These are phyloP conservation scores for Drosophila koepferae DNA, from an alignment of 2,888 invertebrate species.

Conservation along the genomic window DNA sequence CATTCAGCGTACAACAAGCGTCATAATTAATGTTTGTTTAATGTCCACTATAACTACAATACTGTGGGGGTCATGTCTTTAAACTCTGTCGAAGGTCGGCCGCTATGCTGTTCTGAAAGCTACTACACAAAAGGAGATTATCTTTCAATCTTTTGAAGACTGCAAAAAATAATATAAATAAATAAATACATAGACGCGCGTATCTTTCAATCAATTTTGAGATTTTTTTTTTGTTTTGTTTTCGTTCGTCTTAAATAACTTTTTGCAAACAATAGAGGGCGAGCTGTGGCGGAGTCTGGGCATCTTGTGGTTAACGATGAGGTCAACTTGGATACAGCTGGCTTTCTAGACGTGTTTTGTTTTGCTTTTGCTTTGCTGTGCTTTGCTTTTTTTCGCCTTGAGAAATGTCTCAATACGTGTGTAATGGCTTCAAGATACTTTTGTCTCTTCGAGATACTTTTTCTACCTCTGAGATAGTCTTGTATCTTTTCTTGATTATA, in stretches of 20 bases:
- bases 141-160: slow-evolving; percentile 59
- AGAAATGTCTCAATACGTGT: slow-evolving; percentile 25
- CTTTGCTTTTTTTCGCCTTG: slow-evolving; percentile 15
- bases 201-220: slow-evolving; percentile 58
- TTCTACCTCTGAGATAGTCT: slow-evolving; percentile 28
- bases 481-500: background rate
- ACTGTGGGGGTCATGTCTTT: slow-evolving; percentile 15
- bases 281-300: slow-evolving; percentile 23
- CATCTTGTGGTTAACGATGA: slow-evolving; percentile 28
- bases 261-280: slow-evolving; percentile 39
- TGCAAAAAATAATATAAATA: slow-evolving; percentile 35
- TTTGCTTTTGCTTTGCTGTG: background rate
- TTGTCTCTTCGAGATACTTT: slow-evolving; percentile 1
- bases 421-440: slow-evolving; percentile 29
- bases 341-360: background rate
- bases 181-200: slow-evolving; percentile 36
- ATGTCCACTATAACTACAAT: background rate
- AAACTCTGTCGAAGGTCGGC: slow-evolving; percentile 45
- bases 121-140: slow-evolving; percentile 58
- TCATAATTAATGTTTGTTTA: slow-evolving; percentile 54
- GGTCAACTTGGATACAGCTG: slow-evolving; percentile 40
- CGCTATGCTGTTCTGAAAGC: slow-evolving; percentile 26
- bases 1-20: slow-evolving; percentile 47
- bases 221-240: slow-evolving; percentile 23
- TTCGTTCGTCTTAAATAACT: slow-evolving; percentile 15